Evolutionary conservation across 2,888 invertebrate species (phyloP), one percentile per base, ranked within the genome.

Genomic region (Rhaphigaster nebulosa): DNA sequence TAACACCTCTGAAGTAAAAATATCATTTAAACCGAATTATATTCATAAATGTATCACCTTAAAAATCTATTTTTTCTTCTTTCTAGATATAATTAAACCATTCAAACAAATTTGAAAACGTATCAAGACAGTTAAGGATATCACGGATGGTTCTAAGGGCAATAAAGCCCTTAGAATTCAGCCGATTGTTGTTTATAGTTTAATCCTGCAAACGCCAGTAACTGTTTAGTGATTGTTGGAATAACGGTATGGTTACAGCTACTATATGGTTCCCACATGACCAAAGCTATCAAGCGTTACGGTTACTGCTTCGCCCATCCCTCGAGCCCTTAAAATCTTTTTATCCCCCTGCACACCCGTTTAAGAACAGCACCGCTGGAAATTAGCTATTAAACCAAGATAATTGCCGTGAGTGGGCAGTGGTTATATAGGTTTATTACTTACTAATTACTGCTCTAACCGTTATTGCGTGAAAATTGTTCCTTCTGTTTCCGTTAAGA

Each of bases 331-430:
- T 38, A 76, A 76, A 76, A 76, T 76, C 70, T 76, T 76, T 76
- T 76, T 76, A 76, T 20, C 18, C 38, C 38, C 70, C 12, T 1
- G 70, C 38, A 20, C 34, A 38, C 20, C 70, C 70, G 70, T 76
- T 76, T 23, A 76, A 34, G 70, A 38, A 34, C 29, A 38, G 70
- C 1, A 38, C 38, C 20, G 34, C 6, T 76, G 70, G 70, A 76
- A 76, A 76, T 76, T 76, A 76, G 70, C 70, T 76, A 76, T 76
- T 76, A 76, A 76, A 76, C 6, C 20, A 8, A 23, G 70, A 76
- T 76, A 76, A 76, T 38, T 38, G 38, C 20, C 18, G 20, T 10
- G 23, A 10, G 38, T 6, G 70, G 34, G 34, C 38, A 76, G 70
- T 38, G 3, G 34, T 20, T 38, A 8, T 76, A 38, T 38, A 38